These are phyloP conservation scores for Albula goreensis DNA, from an alignment of 2,113 vertebrate species.

Conservation along the genomic window DNA sequence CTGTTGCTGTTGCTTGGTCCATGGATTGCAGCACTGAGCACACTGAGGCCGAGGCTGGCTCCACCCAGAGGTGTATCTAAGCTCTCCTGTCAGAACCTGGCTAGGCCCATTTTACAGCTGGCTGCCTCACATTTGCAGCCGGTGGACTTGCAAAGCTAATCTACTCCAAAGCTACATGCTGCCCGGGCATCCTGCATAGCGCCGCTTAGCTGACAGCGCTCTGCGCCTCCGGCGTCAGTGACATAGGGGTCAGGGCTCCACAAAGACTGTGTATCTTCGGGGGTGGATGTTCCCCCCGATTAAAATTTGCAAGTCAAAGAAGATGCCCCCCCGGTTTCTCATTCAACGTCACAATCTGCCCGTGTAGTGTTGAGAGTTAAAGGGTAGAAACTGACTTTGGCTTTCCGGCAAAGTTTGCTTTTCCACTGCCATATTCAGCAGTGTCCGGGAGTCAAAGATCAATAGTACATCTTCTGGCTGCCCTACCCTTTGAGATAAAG, in stretches of 20 bases:
- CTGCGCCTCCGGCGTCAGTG: background rate
- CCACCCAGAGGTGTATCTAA: slow-evolving; percentile 22
- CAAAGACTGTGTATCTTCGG: background rate
- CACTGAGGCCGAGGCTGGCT: background rate
- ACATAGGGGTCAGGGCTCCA: background rate
- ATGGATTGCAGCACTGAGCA: slow-evolving; percentile 27
- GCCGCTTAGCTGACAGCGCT: slow-evolving; percentile 15
- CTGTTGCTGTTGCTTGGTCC: slow-evolving; percentile 35
- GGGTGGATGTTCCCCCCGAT: background rate
- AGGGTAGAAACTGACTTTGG: slow-evolving; percentile 17
- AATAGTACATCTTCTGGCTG: slow-evolving; percentile 50
- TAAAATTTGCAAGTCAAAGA: slow-evolving; percentile 4
- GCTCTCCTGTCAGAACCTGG: slow-evolving; percentile 27
- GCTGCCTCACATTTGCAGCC: slow-evolving; percentile 28
- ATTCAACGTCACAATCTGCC: background rate
- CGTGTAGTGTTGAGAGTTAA: slow-evolving; percentile 14
- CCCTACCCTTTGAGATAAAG: slow-evolving; percentile 33
- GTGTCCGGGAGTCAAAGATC: slow-evolving; percentile 53
- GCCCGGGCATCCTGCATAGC: slow-evolving; percentile 34
- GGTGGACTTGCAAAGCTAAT: slow-evolving; percentile 33
- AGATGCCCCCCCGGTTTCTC: background rate
- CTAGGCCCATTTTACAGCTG: slow-evolving; percentile 40
- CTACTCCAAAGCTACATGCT: slow-evolving; percentile 23
- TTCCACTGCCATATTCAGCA: slow-evolving; percentile 47
- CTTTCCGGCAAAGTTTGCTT: slow-evolving; percentile 39